Conservation (phyloP, 2,888 invertebrate species). For the Ennomos quercinarius region DNA sequence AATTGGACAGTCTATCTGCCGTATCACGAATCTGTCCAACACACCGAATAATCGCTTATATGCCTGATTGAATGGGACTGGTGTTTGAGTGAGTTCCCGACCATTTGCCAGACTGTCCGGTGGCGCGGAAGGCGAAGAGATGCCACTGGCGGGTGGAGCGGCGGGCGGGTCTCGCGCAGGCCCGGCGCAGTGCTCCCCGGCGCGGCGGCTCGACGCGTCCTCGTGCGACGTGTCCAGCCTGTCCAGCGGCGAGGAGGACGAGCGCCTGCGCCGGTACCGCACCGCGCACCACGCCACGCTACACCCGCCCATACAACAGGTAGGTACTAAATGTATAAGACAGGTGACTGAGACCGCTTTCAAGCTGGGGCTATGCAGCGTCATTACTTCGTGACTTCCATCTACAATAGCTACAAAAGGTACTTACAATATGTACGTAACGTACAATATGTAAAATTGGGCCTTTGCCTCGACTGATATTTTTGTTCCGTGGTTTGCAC, state of each 20-base stretch:
- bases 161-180: constrained; percentile 59
- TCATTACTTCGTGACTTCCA: no score
- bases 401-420: no score
- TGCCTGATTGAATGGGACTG: background rate
- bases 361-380: no score
- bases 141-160: constrained; percentile 72
- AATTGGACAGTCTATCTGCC: no score
- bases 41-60: no score
- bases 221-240: constrained; percentile 81
- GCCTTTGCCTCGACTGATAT: no score
- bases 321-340: no score
- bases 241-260: constrained; percentile 83
- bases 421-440: no score
- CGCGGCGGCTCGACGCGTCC: constrained; percentile 78
- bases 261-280: constrained; percentile 78
- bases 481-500: no score
- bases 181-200: constrained; percentile 79
- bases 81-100: background rate
- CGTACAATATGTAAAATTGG: no score
- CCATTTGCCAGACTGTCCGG: constrained; percentile 72
- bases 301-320: constrained; percentile 52
- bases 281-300: constrained; percentile 58
- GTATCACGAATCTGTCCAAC: no score
- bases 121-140: constrained; percentile 77
- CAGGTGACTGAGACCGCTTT: background rate